phyloP scores from a whole-genome alignment of 2,888 invertebrate genomes.

The Athalia rosae region DNA sequence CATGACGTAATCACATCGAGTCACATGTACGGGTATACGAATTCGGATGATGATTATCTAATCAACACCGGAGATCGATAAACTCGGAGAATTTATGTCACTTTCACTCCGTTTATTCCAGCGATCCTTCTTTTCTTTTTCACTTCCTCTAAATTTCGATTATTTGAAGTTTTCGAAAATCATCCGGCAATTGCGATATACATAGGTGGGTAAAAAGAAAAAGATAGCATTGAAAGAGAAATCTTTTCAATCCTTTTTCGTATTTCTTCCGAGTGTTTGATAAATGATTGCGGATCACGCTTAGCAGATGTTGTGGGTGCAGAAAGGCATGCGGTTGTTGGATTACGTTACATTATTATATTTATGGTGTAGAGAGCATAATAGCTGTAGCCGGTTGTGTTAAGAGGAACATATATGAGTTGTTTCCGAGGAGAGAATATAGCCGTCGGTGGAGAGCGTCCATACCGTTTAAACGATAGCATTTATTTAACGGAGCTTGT shows the following conservation, averaged over 20 bases:
- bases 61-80: too few relatives aligned
- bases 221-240: too few relatives aligned
- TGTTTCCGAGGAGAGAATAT: slow-evolving; percentile 2
- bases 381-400: slow-evolving; percentile 4
- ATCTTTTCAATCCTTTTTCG: too few relatives aligned
- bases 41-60: too few relatives aligned
- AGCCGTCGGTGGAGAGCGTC: slow-evolving; percentile 51
- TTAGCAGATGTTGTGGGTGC: background rate
- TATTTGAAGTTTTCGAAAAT: too few relatives aligned
- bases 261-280: background rate
- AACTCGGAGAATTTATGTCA: too few relatives aligned
- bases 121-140: too few relatives aligned
- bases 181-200: too few relatives aligned
- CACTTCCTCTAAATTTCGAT: too few relatives aligned
- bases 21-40: background rate
- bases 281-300: slow-evolving; percentile 6
- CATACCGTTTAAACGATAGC: slow-evolving; percentile 65
- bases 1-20: background rate
- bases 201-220: too few relatives aligned
- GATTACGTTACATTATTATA: background rate
- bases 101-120: too few relatives aligned
- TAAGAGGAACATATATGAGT: background rate
- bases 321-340: background rate
- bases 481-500: slow-evolving; percentile 67
- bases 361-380: background rate